phyloP scores from a whole-genome alignment of 2,797 vertebrate genomes.

The Malurus splendens region DNA sequence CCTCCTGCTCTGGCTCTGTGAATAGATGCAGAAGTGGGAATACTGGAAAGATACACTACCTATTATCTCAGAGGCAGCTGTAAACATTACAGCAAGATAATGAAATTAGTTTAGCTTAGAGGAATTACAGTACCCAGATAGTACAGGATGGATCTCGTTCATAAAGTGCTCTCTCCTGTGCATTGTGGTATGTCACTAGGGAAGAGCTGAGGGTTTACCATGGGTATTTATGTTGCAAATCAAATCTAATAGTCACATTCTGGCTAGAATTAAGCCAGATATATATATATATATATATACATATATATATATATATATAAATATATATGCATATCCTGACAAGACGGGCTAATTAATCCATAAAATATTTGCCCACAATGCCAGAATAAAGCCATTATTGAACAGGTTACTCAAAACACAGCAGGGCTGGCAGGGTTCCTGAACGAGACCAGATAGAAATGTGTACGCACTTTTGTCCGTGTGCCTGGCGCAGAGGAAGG shows the following conservation, averaged over 20 bases:
- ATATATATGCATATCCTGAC: constrained; percentile 1
- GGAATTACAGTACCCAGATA: constrained; percentile 21
- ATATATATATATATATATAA: background rate
- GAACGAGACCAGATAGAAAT: background rate
- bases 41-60: constrained; percentile 21
- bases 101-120: constrained; percentile 42
- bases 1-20: background rate
- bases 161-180: constrained; percentile 17
- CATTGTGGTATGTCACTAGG: background rate
- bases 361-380: constrained; percentile 23
- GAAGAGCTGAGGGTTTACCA: background rate
- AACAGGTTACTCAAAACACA: constrained; percentile 38
- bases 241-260: constrained; percentile 32
- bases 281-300: background rate
- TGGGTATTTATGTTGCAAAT: constrained; percentile 17
- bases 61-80: constrained; percentile 35
- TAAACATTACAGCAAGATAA: constrained; percentile 54
- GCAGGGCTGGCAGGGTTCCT: constrained; percentile 14
- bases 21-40: constrained; percentile 31
- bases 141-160: background rate
- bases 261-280: constrained; percentile 13
- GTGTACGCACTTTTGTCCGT: background rate
- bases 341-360: constrained; percentile 28
- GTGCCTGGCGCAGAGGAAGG: background rate
- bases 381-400: constrained; percentile 35